These are phyloP conservation scores for Ispidina picta DNA, from an alignment of 2,797 vertebrate genomes.

Conservation along the genomic window DNA sequence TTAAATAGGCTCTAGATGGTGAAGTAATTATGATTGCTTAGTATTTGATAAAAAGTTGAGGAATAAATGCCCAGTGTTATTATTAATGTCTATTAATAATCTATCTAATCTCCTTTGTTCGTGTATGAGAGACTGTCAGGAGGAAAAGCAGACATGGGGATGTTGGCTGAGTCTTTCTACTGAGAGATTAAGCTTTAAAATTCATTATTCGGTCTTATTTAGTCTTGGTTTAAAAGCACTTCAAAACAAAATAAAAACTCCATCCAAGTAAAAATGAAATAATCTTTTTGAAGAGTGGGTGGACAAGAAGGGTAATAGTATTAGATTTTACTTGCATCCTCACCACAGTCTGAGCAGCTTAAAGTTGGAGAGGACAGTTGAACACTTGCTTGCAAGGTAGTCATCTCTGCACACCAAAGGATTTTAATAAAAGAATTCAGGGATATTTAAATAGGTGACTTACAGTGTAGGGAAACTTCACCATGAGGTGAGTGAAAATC, in stretches of 20 bases:
- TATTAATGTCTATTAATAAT: neutral
- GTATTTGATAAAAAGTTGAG: neutral
- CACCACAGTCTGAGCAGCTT: neutral
- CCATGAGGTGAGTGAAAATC: constrained; percentile 17
- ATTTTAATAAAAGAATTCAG: neutral
- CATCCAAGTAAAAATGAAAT: neutral
- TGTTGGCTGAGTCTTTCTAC: neutral
- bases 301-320: neutral
- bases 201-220: neutral
- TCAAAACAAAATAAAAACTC: neutral
- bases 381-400: neutral
- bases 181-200: neutral
- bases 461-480: constrained; percentile 1
- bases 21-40: neutral
- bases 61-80: neutral
- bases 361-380: neutral
- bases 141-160: neutral
- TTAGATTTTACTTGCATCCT: neutral
- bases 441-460: constrained; percentile 29
- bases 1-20: neutral
- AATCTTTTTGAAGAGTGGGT: neutral
- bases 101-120: neutral
- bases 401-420: neutral
- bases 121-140: neutral
- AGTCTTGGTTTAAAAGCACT: neutral